Base-by-base conservation (phyloP, 1,140 invertebrate genomes). In the Chlorops oryzae region DNA sequence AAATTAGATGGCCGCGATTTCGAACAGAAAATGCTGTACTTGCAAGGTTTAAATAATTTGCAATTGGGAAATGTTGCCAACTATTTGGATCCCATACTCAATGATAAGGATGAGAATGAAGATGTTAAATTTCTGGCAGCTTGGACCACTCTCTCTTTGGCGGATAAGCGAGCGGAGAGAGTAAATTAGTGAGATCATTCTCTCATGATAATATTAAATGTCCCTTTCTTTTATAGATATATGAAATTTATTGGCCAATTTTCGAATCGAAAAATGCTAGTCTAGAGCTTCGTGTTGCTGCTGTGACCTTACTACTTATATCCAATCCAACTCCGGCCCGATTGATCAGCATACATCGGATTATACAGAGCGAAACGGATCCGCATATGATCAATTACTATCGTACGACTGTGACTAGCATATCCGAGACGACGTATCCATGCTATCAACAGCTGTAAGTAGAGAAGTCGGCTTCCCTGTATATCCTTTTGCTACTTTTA, bases 381-480 rank as follows among this genome's bases (percentile, higher is more conserved):
- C 73, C 74, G 17, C 83, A 86, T 58, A 69, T 87, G 39, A 82
- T 83, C 50, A 79, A 84, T 59, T 86, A 81, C 60, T 87, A 83
- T 74, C 83, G 84, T 51, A 82, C 83, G 0, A 85, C 82, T 5
- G 70, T 87, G 17, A 83, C 82, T 44, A 86, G 81, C 38, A 70
- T 86, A 55, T 78, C 83, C 44, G 75, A 76, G 18, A 83, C 81
- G 0, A 81, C 80, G 1, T 80, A 77, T 61, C 81, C 81, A 2
- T 84, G 82, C 59, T 82, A 80, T 55, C 68, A 72, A 41, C 70
- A 78, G 47, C 65, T 83, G 81, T 81, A 73, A 76, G 76, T 70
- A n/a, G n/a, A n/a, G n/a, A n/a, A n/a, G n/a, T n/a, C n/a, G n/a
- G n/a, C n/a, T n/a, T n/a, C n/a, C n/a, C 10, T 25, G 17, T 7